These are phyloP conservation scores for Tiliacea citrago DNA, from an alignment of 2,888 invertebrate genomes.

Conservation along the genomic window DNA sequence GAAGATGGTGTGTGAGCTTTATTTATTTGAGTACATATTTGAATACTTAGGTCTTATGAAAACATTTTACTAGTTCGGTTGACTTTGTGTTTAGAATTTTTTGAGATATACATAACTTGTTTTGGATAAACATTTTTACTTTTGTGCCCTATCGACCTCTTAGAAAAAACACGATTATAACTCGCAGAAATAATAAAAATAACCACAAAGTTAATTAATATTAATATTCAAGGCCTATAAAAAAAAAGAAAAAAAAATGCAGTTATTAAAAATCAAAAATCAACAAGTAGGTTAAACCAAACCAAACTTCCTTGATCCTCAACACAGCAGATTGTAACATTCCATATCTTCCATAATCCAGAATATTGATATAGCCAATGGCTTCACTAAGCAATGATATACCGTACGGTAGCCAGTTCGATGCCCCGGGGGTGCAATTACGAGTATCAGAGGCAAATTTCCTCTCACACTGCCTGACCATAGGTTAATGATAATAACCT, in stretches of 20 bases:
- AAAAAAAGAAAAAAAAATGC: not conserved
- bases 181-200: too few species aligned
- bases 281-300: not conserved
- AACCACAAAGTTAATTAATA: too few species aligned
- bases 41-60: not conserved
- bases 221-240: not conserved
- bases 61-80: not conserved
- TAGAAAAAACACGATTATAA: too few species aligned
- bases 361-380: constrained; percentile 63
- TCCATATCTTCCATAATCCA: constrained; percentile 37
- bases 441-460: constrained; percentile 78
- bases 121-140: not conserved
- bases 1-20: constrained; percentile 1
- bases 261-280: too few species aligned
- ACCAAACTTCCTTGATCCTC: not conserved
- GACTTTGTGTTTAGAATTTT: not conserved
- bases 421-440: constrained; percentile 74
- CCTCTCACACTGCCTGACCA: constrained; percentile 74
- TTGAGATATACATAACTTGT: not conserved
- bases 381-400: constrained; percentile 64
- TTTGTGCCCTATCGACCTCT: not conserved
- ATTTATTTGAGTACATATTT: constrained; percentile 19
- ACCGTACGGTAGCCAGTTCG: constrained; percentile 71
- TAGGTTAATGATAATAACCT: constrained; percentile 45
- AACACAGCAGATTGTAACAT: not conserved